Conservation (phyloP, 1,140 invertebrate species). For the Drosophila kanapiae region DNA sequence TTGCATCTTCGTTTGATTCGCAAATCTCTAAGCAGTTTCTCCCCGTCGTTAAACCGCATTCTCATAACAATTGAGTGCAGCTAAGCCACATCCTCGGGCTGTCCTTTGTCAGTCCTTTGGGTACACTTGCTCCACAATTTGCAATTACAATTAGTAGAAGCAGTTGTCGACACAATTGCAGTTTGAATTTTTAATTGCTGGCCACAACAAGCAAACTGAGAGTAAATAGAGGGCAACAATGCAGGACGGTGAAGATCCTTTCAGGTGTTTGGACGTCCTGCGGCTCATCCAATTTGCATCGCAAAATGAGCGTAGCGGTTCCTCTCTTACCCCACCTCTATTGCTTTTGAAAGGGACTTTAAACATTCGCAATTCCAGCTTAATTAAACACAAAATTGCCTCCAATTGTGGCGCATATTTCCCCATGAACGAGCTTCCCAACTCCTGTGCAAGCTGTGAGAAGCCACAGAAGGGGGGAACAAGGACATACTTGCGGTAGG, state of each 20-base stretch:
- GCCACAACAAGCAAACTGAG: slow-evolving; percentile 44
- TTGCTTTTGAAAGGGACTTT: slow-evolving; percentile 1
- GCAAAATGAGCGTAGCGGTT: background rate
- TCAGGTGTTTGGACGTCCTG: slow-evolving; percentile 26
- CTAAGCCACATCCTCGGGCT: slow-evolving; percentile 22
- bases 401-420: slow-evolving; percentile 14
- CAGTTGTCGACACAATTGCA: slow-evolving; percentile 18
- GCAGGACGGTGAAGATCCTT: slow-evolving; percentile 6
- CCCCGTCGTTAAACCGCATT: slow-evolving; percentile 24
- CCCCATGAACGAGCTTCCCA: background rate
- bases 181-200: slow-evolving; percentile 57
- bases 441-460: background rate
- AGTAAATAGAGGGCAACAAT: slow-evolving; percentile 16
- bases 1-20: background rate
- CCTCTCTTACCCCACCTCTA: no score
- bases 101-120: slow-evolving; percentile 31
- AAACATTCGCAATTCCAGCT: slow-evolving; percentile 24
- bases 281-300: slow-evolving; percentile 50
- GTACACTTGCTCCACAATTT: slow-evolving; percentile 29
- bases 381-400: slow-evolving; percentile 42
- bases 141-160: slow-evolving; percentile 39
- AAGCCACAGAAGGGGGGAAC: slow-evolving; percentile 9
- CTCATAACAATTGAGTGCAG: slow-evolving; percentile 44
- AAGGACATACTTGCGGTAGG: background rate
- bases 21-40: slow-evolving; percentile 13